Conservation (phyloP, 2,888 invertebrate genomes). For the Philopedon plagiatum region DNA sequence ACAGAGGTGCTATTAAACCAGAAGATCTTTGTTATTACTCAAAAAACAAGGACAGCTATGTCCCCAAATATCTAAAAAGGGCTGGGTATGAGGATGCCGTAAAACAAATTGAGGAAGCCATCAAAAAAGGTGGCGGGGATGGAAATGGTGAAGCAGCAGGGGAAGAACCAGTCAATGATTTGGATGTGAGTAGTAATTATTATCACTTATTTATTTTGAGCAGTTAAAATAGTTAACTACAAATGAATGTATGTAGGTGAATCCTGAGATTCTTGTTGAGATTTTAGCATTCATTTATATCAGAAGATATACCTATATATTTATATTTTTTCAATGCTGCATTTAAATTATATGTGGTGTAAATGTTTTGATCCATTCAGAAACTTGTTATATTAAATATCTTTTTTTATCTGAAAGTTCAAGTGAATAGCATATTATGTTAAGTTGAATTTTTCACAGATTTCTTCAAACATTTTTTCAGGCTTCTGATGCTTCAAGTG, state of each 20-base stretch:
- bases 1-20: constrained; percentile 80
- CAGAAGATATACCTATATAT: too few species aligned
- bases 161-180: constrained; percentile 7
- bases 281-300: too few species aligned
- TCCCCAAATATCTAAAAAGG: constrained; percentile 82
- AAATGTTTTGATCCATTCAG: too few species aligned
- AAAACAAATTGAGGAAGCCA: constrained; percentile 87
- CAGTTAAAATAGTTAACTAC: neutral
- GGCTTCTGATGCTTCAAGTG: constrained; percentile 33
- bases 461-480: neutral
- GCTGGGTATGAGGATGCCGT: constrained; percentile 91
- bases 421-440: too few species aligned
- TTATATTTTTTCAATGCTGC: too few species aligned
- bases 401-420: too few species aligned
- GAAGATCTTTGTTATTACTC: constrained; percentile 90
- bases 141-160: constrained; percentile 54
- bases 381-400: too few species aligned
- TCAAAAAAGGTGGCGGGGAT: constrained; percentile 68
- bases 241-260: too few species aligned
- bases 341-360: too few species aligned
- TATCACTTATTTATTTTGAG: neutral
- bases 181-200: constrained; percentile 22
- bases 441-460: too few species aligned
- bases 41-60: constrained; percentile 83
- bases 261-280: too few species aligned